Evolutionary conservation across 2,888 invertebrate genomes (phyloP).

Genomic region (Branchellion lobata): DNA sequence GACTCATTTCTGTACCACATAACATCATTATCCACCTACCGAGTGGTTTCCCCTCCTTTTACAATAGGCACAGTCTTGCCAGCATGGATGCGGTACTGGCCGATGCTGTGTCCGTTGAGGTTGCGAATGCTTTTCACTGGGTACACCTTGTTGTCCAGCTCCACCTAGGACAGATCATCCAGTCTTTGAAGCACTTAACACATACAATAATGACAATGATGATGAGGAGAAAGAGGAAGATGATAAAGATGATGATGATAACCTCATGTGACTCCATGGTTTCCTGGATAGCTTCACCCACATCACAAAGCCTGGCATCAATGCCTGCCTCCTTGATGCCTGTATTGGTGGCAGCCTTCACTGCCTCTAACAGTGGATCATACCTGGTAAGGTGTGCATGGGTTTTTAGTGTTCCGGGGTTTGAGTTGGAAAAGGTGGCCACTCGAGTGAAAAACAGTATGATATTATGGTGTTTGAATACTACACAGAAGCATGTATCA

Average conservation of each 20-base stretch:
- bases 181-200: no score
- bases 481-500: no score
- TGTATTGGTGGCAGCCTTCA: conserved; percentile 95
- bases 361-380: conserved; percentile 79
- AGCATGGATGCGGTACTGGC: conserved; percentile 86
- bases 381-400: conserved; percentile 66
- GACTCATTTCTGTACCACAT: background rate
- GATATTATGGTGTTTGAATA: no score
- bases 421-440: no score
- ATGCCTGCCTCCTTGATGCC: conserved; percentile 91
- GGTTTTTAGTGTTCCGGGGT: no score
- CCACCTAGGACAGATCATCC: conserved; percentile 67
- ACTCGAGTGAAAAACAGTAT: no score
- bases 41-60: conserved; percentile 91
- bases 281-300: conserved; percentile 93
- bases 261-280: conserved; percentile 97
- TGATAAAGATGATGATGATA: background rate
- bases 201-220: background rate
- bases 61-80: conserved; percentile 99
- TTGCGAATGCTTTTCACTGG: conserved; percentile 93
- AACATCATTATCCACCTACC: background rate
- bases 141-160: conserved; percentile 91
- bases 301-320: conserved; percentile 93
- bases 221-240: background rate
- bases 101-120: conserved; percentile 98